Base-by-base conservation (phyloP, 2,888 invertebrate genomes). In the Atrina japonica region DNA sequence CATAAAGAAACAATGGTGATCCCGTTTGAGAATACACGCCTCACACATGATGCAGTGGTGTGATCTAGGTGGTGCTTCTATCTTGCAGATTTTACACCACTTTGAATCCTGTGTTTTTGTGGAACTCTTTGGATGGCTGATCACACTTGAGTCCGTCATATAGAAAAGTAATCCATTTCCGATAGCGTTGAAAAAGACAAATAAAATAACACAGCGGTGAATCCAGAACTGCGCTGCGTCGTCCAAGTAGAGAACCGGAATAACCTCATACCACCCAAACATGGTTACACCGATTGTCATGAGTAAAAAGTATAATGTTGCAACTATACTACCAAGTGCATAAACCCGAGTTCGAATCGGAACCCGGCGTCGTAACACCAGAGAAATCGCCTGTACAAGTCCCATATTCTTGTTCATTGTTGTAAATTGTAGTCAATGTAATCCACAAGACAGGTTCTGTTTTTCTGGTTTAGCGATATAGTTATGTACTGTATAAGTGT, bases 1-100 rank as follows among this genome's bases (percentile, higher is more conserved):
- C 78, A 80, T 76, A 58, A 82, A 82, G 67, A 80, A 82, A 53
- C 82, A 82, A 52, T 82, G 82, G 40, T 82, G 82, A 64, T 82
- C 82, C 7, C 78, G 56, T 45, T 75, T 77, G 45, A 81, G 53
- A 23, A 83, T 67, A 45, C 78, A 75, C 1, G 64, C 70, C 25
- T 76, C 69, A 40, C 83, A 83, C 50, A 83, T 65, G 6, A 56
- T 53, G 56, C 83, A 83, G 53, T 81, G 75, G 52, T 83, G 83
- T 6, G 80, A 70, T 50, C 83, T 67, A 1, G 60, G 59, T 14
- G 80, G 83, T 14, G 43, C 29, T 7, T 29, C 23, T 6, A 35
- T 21, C 16, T 75, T 41, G 66, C 81, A 81, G 2, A 41, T 50
- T 18, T 25, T 47, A 66, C 81, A 78, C 35, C 35, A 18, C 21